These are phyloP conservation scores for Argynnis bischoffii DNA, from an alignment of 2,888 invertebrate species.

Conservation along the genomic window DNA sequence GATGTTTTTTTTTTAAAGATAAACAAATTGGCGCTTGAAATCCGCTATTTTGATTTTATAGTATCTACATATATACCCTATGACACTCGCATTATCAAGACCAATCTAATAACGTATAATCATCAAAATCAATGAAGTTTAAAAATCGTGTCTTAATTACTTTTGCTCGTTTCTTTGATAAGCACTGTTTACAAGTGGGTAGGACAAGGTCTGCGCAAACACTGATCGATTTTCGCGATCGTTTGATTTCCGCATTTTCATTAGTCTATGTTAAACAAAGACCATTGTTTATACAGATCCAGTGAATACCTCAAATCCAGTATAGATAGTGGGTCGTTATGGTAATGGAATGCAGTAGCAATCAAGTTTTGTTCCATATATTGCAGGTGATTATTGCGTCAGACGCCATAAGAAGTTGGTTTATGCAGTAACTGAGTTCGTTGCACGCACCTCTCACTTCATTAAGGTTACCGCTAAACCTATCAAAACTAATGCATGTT, in stretches of 20 bases:
- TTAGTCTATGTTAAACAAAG: conserved; percentile 39
- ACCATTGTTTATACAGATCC: conserved; percentile 35
- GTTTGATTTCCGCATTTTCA: conserved; percentile 37
- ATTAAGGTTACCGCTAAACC: conserved; percentile 52
- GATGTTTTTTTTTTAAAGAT: too few species aligned
- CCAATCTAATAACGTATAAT: too few species aligned
- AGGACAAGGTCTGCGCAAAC: conserved; percentile 29
- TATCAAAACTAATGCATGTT: conserved; percentile 21
- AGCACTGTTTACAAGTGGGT: conserved; percentile 23
- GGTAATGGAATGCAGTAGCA: conserved; percentile 60
- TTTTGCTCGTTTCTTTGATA: not conserved
- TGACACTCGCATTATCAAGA: too few species aligned
- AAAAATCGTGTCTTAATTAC: not conserved
- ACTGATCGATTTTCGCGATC: conserved; percentile 29
- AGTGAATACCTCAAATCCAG: conserved; percentile 48
- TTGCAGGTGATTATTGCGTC: conserved; percentile 65
- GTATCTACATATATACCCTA: too few species aligned
- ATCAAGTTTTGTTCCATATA: conserved; percentile 60
- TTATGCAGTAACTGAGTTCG: conserved; percentile 40
- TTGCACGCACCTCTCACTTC: conserved; percentile 63
- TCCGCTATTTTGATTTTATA: too few species aligned
- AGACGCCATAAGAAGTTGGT: conserved; percentile 54
- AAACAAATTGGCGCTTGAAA: too few species aligned
- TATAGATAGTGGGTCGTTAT: conserved; percentile 45
- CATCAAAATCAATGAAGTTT: too few species aligned